A percentile compares a stretch with the other conserved stretches of the same genome.
Conservation (phyloP, 2,113 vertebrate species). For the Geococcyx californianus region DNA sequence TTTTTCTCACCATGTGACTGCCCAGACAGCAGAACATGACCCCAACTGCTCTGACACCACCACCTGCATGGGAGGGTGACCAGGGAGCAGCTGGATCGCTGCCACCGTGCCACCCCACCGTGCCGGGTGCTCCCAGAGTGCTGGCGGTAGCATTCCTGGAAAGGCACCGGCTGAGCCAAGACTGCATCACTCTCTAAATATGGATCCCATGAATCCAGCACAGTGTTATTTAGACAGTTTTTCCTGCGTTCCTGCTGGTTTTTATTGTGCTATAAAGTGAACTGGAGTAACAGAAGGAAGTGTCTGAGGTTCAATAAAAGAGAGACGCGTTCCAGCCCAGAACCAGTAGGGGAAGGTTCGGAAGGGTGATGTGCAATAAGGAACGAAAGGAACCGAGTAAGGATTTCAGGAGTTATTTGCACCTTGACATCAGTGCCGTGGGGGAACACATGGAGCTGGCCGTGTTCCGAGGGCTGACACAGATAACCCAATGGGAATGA, state of each 20-base stretch:
- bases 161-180: not conserved
- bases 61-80: not conserved
- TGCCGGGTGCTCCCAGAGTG: not conserved
- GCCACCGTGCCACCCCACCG: not conserved
- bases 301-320: not conserved
- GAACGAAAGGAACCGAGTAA: not conserved
- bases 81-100: not conserved
- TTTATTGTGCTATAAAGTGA: not conserved
- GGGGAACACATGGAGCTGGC: not conserved
- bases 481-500: not conserved
- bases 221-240: not conserved
- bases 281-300: not conserved
- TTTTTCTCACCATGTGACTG: not conserved
- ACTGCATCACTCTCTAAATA: not conserved
- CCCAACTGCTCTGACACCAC: not conserved
- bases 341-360: not conserved
- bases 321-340: not conserved
- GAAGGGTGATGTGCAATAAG: not conserved
- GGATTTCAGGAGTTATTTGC: not conserved
- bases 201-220: not conserved
- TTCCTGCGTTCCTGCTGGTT: not conserved
- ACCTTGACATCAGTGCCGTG: not conserved
- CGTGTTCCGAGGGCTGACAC: not conserved
- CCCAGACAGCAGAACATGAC: not conserved
- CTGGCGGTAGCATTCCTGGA: not conserved